Conservation (phyloP, 2,888 invertebrate species). For the Andrena flavipes region DNA sequence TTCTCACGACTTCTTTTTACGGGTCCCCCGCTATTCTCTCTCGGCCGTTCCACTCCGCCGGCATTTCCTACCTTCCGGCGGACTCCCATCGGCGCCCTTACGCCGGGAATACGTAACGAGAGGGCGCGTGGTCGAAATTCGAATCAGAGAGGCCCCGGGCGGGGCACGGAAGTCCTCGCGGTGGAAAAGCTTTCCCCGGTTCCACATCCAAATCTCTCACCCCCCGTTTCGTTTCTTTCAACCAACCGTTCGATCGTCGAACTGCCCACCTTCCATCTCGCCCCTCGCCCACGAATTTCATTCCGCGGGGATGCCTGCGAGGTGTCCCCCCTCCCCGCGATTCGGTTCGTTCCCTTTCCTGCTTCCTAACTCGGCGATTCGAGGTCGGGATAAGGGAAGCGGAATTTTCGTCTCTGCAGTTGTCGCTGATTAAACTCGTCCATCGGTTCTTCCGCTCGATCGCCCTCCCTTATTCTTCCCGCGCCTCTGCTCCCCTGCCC, state of each 20-base stretch:
- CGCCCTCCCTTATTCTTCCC: constrained; percentile 21
- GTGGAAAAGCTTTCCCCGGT: constrained; percentile 67
- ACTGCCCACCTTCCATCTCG: constrained; percentile 31
- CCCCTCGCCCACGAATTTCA: not conserved
- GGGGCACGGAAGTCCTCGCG: constrained; percentile 50
- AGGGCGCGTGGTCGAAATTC: constrained; percentile 67
- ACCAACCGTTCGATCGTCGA: not conserved
- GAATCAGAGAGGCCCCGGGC: constrained; percentile 53
- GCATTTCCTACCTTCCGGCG: constrained; percentile 50
- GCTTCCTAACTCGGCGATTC: constrained; percentile 31
- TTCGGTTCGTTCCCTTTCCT: constrained; percentile 20
- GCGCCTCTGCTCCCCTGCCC: not conserved
- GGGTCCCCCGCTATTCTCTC: constrained; percentile 54
- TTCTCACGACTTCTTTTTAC: constrained; percentile 78
- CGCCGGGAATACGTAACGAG: constrained; percentile 68
- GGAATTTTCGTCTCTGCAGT: constrained; percentile 59
- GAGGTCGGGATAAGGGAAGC: constrained; percentile 29
- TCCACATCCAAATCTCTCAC: constrained; percentile 24
- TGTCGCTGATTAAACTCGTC: constrained; percentile 68
- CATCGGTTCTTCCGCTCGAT: constrained; percentile 64
- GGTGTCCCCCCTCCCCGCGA: not conserved
- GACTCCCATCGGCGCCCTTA: constrained; percentile 54
- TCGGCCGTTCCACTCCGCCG: constrained; percentile 42
- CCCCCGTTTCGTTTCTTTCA: not conserved
- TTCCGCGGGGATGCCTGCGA: constrained; percentile 7